Evolutionary conservation across 2,797 vertebrate species (phyloP), one percentile per base, ranked within the genome.

Genomic region (Macropodus opercularis): DNA sequence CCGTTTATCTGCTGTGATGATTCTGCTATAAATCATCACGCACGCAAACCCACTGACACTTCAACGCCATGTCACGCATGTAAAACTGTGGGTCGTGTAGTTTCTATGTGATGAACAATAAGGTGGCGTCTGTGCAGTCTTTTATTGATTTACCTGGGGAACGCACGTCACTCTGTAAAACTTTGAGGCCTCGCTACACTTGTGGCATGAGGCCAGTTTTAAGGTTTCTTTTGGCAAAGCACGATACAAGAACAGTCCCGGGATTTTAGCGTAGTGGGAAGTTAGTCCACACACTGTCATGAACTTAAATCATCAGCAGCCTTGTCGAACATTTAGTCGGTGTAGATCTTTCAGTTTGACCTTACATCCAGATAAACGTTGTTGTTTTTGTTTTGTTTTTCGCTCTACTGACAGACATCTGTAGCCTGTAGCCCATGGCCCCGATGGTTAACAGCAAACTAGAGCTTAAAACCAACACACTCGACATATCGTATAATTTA

Each of bases 1-100:
- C 56, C 63, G 62, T 79, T 65, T 68, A 63, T 74, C 57, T 58
- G 38, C 38, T 48, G 26, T 63, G 22, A 22, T 14, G 48, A 67
- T 36, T 51, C 14, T 36, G 59, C 43, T 58, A 42, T 50, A 71
- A 41, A 42, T 62, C 52, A 22, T 35, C 21, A 3, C 31, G 10
- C 47, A 26, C 38, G 38, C 51, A 53, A 34, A 23, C 42, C 17
- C 53, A 19, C 10, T 21, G 27, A n/a, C 4, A 35, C 26, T 34
- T 8, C 32, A 17, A 51, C 39, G 21, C 3, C 17, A 9, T 5
- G 35, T 0, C 9, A 14, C 6, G 17, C 5, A 5, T 11, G 23
- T 40, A 2, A 13, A 27, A 24, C 8, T 21, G 4, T 32, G 13
- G 10, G 2, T n/a, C 21, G 2, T 35, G 19, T 14, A 15, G 24